phyloP scores from a whole-genome alignment of 1,140 invertebrate species.

The Drosophila leontia region DNA sequence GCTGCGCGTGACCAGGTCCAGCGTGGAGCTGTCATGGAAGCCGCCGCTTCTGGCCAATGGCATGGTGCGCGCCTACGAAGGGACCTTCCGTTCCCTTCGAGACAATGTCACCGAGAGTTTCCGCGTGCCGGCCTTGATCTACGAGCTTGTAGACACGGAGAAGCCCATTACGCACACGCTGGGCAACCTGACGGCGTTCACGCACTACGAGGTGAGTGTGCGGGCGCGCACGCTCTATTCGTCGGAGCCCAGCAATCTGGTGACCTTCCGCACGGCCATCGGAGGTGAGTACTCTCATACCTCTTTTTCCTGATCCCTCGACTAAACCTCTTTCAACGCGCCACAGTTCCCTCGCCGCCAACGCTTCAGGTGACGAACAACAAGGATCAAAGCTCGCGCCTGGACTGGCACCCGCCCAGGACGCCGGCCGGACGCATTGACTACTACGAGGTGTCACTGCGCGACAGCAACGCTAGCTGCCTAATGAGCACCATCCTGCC shows the following conservation, averaged over 20 bases:
- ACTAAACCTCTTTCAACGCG: not conserved
- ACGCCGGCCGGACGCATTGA: constrained; percentile 57
- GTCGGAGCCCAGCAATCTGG: constrained; percentile 62
- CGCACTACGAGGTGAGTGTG: constrained; percentile 55
- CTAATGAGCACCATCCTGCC: constrained; percentile 38
- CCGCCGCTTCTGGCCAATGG: constrained; percentile 64
- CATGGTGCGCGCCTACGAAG: constrained; percentile 61
- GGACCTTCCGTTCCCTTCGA: constrained; percentile 22
- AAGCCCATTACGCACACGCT: constrained; percentile 44
- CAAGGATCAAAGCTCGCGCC: constrained; percentile 29
- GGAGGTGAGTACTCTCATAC: constrained; percentile 40
- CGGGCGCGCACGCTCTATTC: constrained; percentile 50
- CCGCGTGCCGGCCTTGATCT: constrained; percentile 36
- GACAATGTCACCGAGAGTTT: constrained; percentile 49
- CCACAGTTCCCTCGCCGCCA: constrained; percentile 58
- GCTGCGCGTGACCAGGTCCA: constrained; percentile 39
- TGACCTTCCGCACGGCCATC: constrained; percentile 59
- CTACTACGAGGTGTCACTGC: constrained; percentile 61
- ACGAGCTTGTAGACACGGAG: constrained; percentile 60
- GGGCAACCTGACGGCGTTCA: constrained; percentile 62
- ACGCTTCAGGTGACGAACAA: constrained; percentile 24
- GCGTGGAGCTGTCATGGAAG: constrained; percentile 54
- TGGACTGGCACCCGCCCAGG: constrained; percentile 50
- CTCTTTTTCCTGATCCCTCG: not conserved
- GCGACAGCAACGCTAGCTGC: constrained; percentile 33